phyloP scores from a whole-genome alignment of 1,140 invertebrate species.

The Hypsibius dujardini region DNA sequence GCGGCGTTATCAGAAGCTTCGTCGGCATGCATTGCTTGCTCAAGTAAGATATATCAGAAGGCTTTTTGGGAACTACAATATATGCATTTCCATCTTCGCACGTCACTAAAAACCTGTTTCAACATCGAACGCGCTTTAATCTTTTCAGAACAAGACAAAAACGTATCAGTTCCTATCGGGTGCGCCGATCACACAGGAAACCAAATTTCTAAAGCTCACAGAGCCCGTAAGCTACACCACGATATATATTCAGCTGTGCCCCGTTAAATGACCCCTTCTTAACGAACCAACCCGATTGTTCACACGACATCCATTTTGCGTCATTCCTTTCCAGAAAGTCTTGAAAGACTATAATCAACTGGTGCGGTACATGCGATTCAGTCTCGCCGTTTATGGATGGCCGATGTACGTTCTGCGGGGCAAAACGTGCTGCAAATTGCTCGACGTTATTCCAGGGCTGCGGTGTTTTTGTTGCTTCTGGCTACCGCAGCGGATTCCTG shows the following conservation, averaged over 20 bases:
- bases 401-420: slow-evolving; percentile 49
- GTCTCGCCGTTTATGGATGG: slow-evolving; percentile 70
- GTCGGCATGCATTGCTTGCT: slow-evolving; percentile 55
- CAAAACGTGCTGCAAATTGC: neutral
- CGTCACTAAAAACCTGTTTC: neutral
- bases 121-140: no score
- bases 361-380: slow-evolving; percentile 69
- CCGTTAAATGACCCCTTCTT: neutral
- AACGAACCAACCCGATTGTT: neutral
- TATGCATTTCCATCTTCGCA: neutral
- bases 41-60: slow-evolving; percentile 37
- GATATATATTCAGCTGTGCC: neutral
- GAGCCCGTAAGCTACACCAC: slow-evolving; percentile 37
- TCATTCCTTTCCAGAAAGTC: slow-evolving; percentile 31
- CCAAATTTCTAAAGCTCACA: slow-evolving; percentile 62
- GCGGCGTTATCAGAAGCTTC: slow-evolving; percentile 59
- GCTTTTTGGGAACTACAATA: slow-evolving; percentile 9
- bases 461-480: slow-evolving; percentile 7
- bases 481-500: neutral
- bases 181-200: slow-evolving; percentile 59
- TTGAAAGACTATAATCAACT: slow-evolving; percentile 57
- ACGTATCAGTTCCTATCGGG: slow-evolving; percentile 78
- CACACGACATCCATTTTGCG: slow-evolving; percentile 13
- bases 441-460: neutral
- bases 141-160: slow-evolving; percentile 51